These are phyloP conservation scores for Electrophaes corylata DNA, from an alignment of 2,888 invertebrate genomes.

Conservation along the genomic window DNA sequence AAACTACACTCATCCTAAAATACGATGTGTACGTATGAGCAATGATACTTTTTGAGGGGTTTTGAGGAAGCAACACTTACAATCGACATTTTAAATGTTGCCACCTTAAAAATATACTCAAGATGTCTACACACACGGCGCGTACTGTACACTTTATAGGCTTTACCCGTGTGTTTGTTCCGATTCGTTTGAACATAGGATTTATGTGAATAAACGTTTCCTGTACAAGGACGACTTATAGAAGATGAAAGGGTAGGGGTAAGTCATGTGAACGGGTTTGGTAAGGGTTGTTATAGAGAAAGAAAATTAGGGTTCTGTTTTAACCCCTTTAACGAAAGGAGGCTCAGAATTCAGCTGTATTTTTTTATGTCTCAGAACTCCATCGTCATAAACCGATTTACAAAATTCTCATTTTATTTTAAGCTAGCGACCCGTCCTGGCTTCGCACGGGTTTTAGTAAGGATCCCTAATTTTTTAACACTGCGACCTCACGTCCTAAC, in stretches of 20 bases:
- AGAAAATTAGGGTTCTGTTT: not conserved
- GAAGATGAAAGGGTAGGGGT: conserved; percentile 15
- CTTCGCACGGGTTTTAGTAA: too few relatives aligned
- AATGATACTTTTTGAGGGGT: too few relatives aligned
- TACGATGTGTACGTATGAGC: too few relatives aligned
- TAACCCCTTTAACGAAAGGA: not conserved
- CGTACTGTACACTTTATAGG: conserved; percentile 22
- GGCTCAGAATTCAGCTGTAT: too few relatives aligned
- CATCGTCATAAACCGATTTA: too few relatives aligned
- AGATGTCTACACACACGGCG: not conserved
- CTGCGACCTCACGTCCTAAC: too few relatives aligned
- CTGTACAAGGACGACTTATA: conserved; percentile 13
- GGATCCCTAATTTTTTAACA: too few relatives aligned
- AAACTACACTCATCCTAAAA: too few relatives aligned
- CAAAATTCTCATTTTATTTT: too few relatives aligned
- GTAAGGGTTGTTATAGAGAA: not conserved
- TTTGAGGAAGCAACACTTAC: too few relatives aligned
- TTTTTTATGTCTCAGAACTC: too few relatives aligned
- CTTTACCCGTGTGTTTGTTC: conserved; percentile 22
- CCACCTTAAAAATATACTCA: not conserved
- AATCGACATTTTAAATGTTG: not conserved
- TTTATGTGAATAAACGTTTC: conserved; percentile 33
- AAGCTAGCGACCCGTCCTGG: too few relatives aligned
- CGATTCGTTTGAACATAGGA: conserved; percentile 36
- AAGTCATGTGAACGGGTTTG: conserved; percentile 6